Conservation (phyloP, 2,113 vertebrate species). For the Narcine bancroftii region DNA sequence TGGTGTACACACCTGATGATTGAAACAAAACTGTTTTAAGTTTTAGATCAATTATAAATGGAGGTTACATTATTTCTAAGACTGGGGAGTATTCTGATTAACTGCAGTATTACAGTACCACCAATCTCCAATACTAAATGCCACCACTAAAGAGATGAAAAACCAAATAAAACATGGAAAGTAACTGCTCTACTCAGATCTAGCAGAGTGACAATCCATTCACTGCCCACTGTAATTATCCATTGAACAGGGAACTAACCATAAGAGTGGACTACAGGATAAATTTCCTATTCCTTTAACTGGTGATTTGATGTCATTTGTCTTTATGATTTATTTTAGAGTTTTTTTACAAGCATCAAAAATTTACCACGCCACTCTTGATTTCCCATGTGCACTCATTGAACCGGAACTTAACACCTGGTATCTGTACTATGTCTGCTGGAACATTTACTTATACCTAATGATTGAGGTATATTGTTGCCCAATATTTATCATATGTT, state of each 20-base stretch:
- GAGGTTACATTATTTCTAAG: neutral
- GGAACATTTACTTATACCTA: neutral
- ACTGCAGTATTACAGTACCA: neutral
- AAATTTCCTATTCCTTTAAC: neutral
- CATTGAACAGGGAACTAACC: neutral
- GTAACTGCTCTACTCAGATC: neutral
- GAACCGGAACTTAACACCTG: neutral
- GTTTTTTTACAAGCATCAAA: neutral
- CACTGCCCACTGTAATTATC: neutral
- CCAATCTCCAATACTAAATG: neutral
- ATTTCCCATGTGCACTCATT: neutral
- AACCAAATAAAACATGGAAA: neutral
- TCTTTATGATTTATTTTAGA: neutral
- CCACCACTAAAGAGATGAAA: neutral
- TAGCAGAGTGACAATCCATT: neutral
- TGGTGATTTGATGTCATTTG: neutral
- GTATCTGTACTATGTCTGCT: slow-evolving; percentile 22
- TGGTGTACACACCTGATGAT: neutral
- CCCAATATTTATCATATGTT: neutral
- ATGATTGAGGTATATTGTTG: neutral
- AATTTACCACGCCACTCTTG: neutral
- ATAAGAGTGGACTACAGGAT: neutral
- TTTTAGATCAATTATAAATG: neutral
- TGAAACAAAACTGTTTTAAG: neutral
- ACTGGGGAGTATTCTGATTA: neutral